Conservation (phyloP, 2,797 vertebrate species). For the Mormyrops boulengeri region DNA sequence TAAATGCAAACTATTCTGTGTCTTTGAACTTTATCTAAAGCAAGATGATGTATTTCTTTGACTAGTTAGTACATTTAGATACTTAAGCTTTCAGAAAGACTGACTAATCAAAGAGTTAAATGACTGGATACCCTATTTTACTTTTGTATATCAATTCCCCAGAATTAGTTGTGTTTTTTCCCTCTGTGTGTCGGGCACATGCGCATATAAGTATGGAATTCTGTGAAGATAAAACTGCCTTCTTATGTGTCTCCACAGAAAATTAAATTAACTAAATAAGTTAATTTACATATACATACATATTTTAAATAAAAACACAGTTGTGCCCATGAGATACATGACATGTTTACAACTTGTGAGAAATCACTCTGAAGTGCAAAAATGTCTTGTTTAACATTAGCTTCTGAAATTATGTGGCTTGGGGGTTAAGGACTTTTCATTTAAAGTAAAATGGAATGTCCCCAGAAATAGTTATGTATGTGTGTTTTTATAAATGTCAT, state of each 20-base stretch:
- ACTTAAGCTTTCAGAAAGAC: not conserved
- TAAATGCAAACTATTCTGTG: not conserved
- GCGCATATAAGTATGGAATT: not conserved
- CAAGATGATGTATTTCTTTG: not conserved
- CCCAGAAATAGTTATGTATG: not conserved
- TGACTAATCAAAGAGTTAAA: conserved; percentile 14
- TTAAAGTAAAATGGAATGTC: not conserved
- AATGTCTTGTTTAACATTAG: not conserved
- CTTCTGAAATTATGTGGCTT: not conserved
- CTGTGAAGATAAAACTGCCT: not conserved
- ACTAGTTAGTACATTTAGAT: not conserved
- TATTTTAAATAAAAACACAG: not conserved
- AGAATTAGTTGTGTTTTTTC: not conserved
- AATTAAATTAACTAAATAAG: not conserved
- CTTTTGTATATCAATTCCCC: not conserved
- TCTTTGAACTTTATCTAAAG: not conserved
- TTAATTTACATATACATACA: no score
- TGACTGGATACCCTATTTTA: conserved; percentile 1
- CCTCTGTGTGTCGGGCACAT: not conserved
- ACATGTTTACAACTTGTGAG: not conserved
- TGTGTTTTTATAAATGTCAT: not conserved
- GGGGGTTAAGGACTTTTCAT: not conserved
- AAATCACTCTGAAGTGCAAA: not conserved
- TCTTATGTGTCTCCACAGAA: not conserved
- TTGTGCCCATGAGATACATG: not conserved